Percentiles rank a stretch among this genome's conserved stretches.
phyloP scores from a whole-genome alignment of 2,113 vertebrate species.

The Atlantisia rogersi region DNA sequence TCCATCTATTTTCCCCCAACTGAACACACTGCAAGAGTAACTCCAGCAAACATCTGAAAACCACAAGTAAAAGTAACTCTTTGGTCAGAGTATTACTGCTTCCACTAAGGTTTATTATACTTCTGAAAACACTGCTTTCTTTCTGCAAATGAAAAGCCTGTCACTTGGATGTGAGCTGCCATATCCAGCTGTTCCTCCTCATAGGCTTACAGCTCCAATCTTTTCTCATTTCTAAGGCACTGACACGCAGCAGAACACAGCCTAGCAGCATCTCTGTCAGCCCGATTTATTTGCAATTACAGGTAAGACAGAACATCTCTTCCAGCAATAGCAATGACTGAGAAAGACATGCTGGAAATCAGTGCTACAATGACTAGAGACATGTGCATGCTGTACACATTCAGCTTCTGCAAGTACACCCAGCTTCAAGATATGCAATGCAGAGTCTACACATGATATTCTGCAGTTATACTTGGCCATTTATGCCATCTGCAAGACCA shows the following conservation, averaged over 20 bases:
- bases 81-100: neutral
- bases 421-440: neutral
- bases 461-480: neutral
- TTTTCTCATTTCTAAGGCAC: neutral
- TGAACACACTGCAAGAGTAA: neutral
- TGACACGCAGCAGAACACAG: neutral
- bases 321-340: neutral
- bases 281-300: neutral
- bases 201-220: neutral
- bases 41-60: neutral
- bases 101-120: neutral
- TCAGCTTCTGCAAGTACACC: neutral
- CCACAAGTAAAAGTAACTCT: neutral
- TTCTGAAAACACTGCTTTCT: neutral
- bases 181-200: neutral
- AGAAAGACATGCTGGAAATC: neutral
- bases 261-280: neutral
- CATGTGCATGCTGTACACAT: neutral
- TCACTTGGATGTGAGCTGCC: neutral
- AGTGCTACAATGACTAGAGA: neutral
- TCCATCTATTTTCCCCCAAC: neutral
- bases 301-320: neutral
- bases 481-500: neutral
- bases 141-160: neutral
- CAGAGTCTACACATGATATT: fast-evolving